Base-by-base conservation (phyloP, 2,797 vertebrate species). In the Erpetoichthys calabaricus region DNA sequence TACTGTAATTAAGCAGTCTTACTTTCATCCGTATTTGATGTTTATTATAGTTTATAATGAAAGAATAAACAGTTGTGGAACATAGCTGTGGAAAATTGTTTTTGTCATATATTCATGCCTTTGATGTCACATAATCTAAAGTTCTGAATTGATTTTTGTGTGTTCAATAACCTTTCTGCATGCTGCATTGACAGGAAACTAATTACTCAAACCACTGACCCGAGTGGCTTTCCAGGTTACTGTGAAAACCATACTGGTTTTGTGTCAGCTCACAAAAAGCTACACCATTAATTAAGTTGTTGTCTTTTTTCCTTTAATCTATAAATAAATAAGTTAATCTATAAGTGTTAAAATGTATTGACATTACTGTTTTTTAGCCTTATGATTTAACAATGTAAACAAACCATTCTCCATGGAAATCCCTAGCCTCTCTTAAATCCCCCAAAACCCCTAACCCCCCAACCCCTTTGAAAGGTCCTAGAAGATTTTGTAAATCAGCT, bases 111-210 rank as follows among this genome's bases (percentile, higher is more conserved):
- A 25, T 25, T 49, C 1, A 53, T 45, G 41, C 42, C 45, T 7
- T 7, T 44, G 4, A 57, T 9, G 55, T 57, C 58, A 50, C 51
- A 44, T 63, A 46, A 54, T 51, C 51, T 3, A n/a, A 44, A 53
- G 42, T 44, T 45, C 42, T 56, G 42, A 50, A 60, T 60, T 45
- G 62, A 63, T 57, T 57, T 57, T 10, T 42, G 7, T n/a, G 44
- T 41, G 50, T 60, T 51, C 44, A 41, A 44, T 25, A 49, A 49
- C 7, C n/a, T n/a, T 49, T 7, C 45, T 56, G 50, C 45, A 50
- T 45, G 2, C 45, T 41, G 53, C 55, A 49, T 41, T 41, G 51
- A 55, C 9, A 9, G 51, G 44, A 10, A 6, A 10, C 3, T 53
- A 51, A 47, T 10, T 6, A 43, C 45, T 53, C 50, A 45, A 45